Conservation (phyloP, 2,888 invertebrate species). For the Xanthorhoe designata region DNA sequence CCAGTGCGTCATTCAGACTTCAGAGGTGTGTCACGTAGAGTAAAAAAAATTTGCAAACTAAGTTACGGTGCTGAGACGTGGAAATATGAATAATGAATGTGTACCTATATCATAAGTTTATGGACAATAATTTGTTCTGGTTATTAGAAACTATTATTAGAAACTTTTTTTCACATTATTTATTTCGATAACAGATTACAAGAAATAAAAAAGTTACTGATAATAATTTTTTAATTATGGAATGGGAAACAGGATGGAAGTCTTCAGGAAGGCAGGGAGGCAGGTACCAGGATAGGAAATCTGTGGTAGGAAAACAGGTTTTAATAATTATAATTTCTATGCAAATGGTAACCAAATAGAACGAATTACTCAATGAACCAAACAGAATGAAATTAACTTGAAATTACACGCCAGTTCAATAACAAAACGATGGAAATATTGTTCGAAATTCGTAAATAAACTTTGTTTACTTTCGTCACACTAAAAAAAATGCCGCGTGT, state of each 20-base stretch:
- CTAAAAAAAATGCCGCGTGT: constrained; percentile 59
- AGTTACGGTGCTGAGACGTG: too few species aligned
- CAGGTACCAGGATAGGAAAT: neutral
- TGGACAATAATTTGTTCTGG: too few species aligned
- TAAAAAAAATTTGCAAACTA: too few species aligned
- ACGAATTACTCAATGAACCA: too few species aligned
- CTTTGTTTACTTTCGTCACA: constrained; percentile 56
- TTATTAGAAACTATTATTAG: too few species aligned
- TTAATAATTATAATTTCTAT: neutral
- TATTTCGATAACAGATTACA: too few species aligned
- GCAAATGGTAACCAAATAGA: neutral
- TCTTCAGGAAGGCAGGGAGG: neutral
- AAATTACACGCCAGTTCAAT: neutral
- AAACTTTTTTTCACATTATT: too few species aligned
- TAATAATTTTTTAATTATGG: neutral
- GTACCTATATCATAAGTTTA: too few species aligned
- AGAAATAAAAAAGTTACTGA: neutral
- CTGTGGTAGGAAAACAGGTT: neutral
- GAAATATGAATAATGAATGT: too few species aligned
- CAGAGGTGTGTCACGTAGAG: too few species aligned
- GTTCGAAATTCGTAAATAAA: constrained; percentile 28
- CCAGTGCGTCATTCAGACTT: too few species aligned
- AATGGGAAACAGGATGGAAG: neutral
- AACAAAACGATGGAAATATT: neutral
- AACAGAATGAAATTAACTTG: too few species aligned